Evolutionary conservation across 2,797 vertebrate species (phyloP).

Genomic region (Gallinago stenura): DNA sequence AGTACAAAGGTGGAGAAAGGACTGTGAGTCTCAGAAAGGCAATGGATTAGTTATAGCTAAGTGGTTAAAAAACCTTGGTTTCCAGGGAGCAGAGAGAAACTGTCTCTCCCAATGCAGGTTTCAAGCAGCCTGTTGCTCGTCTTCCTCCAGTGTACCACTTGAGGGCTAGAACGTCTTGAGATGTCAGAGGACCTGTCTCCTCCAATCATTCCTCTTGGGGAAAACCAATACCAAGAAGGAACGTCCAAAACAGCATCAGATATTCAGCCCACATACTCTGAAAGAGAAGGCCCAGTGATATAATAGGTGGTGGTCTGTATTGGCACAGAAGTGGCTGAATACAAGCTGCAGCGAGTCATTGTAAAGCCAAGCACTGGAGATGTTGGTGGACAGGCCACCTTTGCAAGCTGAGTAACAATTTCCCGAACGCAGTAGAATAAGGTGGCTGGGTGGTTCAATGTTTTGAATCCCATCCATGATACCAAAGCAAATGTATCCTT

Average conservation of each 20-base stretch:
- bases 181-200: fast-evolving
- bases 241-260: background rate
- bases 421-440: background rate
- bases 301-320: background rate
- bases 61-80: background rate
- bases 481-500: background rate
- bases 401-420: background rate
- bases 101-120: background rate
- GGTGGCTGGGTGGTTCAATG: background rate
- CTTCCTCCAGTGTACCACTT: background rate
- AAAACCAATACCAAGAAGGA: background rate
- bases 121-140: background rate
- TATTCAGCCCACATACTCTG: background rate
- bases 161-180: background rate
- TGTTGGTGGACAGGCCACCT: background rate
- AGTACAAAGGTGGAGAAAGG: background rate
- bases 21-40: background rate
- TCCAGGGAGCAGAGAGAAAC: background rate
- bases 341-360: background rate
- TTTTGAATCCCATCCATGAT: background rate
- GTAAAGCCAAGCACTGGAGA: background rate
- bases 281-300: background rate
- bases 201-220: background rate
- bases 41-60: background rate
- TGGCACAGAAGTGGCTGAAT: background rate